These are phyloP conservation scores for Trachops cirrhosus DNA, from an alignment of 2,797 vertebrate species.

Conservation along the genomic window DNA sequence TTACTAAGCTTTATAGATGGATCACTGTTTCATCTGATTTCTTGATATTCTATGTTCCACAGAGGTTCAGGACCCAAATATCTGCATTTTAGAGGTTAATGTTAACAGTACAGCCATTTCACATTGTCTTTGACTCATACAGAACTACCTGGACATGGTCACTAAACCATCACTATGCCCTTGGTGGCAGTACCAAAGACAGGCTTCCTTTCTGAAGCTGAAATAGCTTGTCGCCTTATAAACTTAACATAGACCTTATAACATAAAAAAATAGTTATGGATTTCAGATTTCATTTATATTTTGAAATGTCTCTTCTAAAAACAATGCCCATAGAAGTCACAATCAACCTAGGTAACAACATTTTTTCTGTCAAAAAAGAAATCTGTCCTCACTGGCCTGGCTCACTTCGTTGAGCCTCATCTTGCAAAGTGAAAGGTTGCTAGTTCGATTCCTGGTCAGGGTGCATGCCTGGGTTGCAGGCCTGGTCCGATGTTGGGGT, in stretches of 20 bases:
- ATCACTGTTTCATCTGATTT: background rate
- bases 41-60: background rate
- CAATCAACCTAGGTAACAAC: background rate
- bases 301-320: background rate
- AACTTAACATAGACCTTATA: background rate
- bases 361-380: background rate
- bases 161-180: background rate
- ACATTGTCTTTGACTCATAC: background rate
- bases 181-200: background rate
- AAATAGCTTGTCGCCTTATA: background rate
- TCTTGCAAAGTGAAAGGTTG: too few species aligned
- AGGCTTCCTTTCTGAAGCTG: background rate
- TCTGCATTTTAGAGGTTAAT: background rate
- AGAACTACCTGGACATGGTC: background rate
- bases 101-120: background rate
- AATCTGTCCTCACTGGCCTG: background rate
- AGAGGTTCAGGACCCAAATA: background rate
- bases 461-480: too few species aligned
- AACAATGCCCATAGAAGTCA: background rate
- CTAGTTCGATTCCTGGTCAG: too few species aligned
- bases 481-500: too few species aligned
- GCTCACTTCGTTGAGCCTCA: too few species aligned
- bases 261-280: constrained; percentile 5
- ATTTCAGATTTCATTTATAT: constrained; percentile 19
- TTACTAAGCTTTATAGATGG: background rate